Conservation (phyloP, 2,113 vertebrate genomes). For the Oryzias curvinotus region DNA sequence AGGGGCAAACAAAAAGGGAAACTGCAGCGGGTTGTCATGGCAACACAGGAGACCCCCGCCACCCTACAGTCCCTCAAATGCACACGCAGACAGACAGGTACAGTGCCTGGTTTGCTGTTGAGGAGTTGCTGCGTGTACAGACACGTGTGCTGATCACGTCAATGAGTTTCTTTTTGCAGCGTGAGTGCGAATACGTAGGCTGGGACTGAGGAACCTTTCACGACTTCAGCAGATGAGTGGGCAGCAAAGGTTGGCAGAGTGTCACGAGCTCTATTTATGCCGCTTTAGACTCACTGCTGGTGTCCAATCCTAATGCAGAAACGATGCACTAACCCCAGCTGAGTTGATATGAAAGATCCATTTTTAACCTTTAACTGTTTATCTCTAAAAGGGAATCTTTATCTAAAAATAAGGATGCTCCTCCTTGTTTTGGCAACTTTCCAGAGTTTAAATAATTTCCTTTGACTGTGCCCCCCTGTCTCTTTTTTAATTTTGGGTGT, state of each 20-base stretch:
- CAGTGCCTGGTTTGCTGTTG: slow-evolving; percentile 22
- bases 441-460: too few species aligned
- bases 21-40: slow-evolving; percentile 66
- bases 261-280: slow-evolving; percentile 49
- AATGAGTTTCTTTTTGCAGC: slow-evolving; percentile 23
- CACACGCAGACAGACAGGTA: slow-evolving; percentile 41
- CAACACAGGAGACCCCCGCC: slow-evolving; percentile 42
- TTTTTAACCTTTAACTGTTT: too few species aligned
- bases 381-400: too few species aligned
- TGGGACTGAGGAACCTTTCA: slow-evolving; percentile 60
- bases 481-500: slow-evolving; percentile 29
- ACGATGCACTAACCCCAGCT: slow-evolving; percentile 12
- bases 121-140: slow-evolving; percentile 17
- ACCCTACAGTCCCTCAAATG: background rate
- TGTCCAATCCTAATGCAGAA: slow-evolving; percentile 49
- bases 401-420: too few species aligned
- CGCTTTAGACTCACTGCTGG: slow-evolving; percentile 28
- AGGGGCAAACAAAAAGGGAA: slow-evolving; percentile 63
- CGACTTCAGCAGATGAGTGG: slow-evolving; percentile 50
- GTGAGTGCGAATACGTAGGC: slow-evolving; percentile 37
- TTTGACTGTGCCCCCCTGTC: background rate
- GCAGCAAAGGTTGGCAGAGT: slow-evolving; percentile 35
- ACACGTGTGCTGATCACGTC: slow-evolving; percentile 39
- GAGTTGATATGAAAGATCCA: too few species aligned
- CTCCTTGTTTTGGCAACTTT: too few species aligned